Conservation (phyloP, 2,113 vertebrate species). For the Turdus rufiventris region DNA sequence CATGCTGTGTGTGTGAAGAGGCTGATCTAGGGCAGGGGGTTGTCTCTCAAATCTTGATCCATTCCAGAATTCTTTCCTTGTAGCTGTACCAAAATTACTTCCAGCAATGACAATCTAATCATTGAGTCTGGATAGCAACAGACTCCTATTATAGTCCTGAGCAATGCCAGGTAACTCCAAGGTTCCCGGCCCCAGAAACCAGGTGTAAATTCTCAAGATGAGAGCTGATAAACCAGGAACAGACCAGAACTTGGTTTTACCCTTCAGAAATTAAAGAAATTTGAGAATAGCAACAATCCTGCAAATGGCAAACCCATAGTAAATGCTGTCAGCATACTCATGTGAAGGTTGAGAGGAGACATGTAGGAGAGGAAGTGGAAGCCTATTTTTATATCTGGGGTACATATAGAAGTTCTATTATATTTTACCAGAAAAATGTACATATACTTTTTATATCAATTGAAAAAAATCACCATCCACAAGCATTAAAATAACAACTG, state of each 20-base stretch:
- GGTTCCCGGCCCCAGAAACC: not conserved
- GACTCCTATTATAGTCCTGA: not conserved
- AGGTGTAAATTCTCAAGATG: not conserved
- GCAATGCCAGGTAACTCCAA: not conserved
- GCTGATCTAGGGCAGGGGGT: not conserved
- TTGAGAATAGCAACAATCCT: not conserved
- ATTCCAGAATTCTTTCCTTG: not conserved
- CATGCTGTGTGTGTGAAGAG: rapidly evolving
- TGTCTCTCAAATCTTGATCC: not conserved
- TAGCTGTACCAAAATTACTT: not conserved
- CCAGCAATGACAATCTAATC: not conserved
- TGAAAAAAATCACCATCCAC: not conserved
- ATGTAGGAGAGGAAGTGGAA: not conserved
- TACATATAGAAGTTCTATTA: not conserved
- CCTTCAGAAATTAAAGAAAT: not conserved
- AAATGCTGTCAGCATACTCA: not conserved
- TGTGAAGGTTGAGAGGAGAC: not conserved
- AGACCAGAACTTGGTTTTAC: not conserved
- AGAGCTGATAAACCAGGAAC: not conserved
- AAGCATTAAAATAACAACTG: not conserved
- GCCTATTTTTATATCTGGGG: not conserved
- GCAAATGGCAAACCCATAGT: not conserved
- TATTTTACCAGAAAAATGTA: not conserved
- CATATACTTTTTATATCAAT: not conserved
- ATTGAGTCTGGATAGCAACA: not conserved